Conservation (phyloP, 2,888 invertebrate species). For the Malacosoma neustria region DNA sequence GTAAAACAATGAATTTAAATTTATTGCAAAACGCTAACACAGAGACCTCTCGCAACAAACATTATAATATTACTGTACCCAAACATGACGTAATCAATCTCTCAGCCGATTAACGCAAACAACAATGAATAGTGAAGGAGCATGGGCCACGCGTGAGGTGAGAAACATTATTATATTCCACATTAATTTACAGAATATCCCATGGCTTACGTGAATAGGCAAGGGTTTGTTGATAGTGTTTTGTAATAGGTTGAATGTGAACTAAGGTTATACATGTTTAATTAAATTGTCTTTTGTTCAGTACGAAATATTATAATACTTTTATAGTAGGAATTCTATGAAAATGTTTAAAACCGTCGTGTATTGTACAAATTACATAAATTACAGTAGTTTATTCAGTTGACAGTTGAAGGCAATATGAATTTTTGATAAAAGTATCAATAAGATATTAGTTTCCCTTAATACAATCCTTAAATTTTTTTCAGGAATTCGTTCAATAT, state of each 20-base stretch:
- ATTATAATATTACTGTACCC: not conserved
- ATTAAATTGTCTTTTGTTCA: not conserved
- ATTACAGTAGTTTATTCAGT: too few relatives aligned
- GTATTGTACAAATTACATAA: too few relatives aligned
- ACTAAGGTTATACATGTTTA: not conserved
- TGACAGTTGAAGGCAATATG: too few relatives aligned
- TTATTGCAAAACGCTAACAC: not conserved
- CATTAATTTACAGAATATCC: constrained; percentile 4
- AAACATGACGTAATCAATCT: constrained; percentile 17
- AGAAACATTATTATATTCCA: constrained; percentile 24
- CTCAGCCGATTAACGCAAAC: constrained; percentile 20
- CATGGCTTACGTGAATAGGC: not conserved
- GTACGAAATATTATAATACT: too few relatives aligned
- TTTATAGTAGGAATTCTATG: too few relatives aligned
- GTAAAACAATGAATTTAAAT: too few relatives aligned
- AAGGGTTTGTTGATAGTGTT: not conserved
- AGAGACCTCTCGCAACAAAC: not conserved
- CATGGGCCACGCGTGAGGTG: constrained; percentile 16
- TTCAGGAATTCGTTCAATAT: too few relatives aligned
- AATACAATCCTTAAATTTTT: too few relatives aligned
- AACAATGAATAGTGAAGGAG: constrained; percentile 22
- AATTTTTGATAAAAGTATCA: too few relatives aligned
- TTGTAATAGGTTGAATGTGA: not conserved
- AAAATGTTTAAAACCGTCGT: too few relatives aligned
- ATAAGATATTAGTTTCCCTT: too few relatives aligned